Base-by-base conservation (phyloP, 2,797 vertebrate genomes). In the Acipenser oxyrinchus region DNA sequence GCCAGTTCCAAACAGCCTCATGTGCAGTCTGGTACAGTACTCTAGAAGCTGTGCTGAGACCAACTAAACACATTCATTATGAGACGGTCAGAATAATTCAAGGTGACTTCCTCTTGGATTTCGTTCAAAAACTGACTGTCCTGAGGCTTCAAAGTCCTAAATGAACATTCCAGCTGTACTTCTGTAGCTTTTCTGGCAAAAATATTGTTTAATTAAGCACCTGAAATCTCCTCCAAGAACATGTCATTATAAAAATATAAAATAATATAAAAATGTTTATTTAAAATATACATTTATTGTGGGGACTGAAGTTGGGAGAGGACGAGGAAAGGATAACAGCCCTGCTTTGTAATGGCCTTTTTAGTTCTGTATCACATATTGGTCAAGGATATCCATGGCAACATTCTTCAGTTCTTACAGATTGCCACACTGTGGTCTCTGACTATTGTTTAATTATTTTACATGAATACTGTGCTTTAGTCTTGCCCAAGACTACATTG, bases 101-200 rank as follows among this genome's bases (percentile, higher is more conserved):
- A 58, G 55, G 55, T 58, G 55, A 58, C 55, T 58, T 58, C 51
- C 51, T 9, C 12, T 58, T 58, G 55, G 12, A 58, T 58, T 58
- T 58, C 13, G 15, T 58, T 58, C 55, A 58, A 58, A 58, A 15
- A 7, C 55, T 58, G 55, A 7, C 12, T n/a, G 55, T 10, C 12
- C 2, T 58, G 10, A 58, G 55, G 3, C 6, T 58, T 58, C 55
- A 6, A 58, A 13, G 12, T 13, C 11, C 11, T 58, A 53, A 4
- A 9, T n/a, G 12, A 58, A 58, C 55, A 10, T 13, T 58, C 6
- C 10, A 58, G 55, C 12, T 58, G 55, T 7, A 58, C 12, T n/a
- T 58, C 55, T 58, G 12, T 58, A 53, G 51, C 51, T 12, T 53
- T 53, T 53, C 8, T 53, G 7, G 7, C 8, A 2, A 53, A 37